phyloP scores from a whole-genome alignment of 2,888 invertebrate genomes.

The Sepiola atlantica region DNA sequence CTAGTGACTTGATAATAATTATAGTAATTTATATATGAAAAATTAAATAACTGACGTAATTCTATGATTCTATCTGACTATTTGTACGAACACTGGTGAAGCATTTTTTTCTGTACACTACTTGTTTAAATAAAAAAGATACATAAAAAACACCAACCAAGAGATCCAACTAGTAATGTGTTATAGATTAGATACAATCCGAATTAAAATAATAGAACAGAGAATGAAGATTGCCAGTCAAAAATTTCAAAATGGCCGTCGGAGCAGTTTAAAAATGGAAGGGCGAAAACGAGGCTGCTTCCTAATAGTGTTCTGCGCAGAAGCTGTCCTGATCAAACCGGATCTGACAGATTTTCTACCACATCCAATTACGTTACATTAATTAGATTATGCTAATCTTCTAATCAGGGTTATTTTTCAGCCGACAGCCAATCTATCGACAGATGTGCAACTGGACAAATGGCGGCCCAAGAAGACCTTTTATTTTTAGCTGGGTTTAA shows the following conservation, averaged over 20 bases:
- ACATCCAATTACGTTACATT: neutral
- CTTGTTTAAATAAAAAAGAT: too few species aligned
- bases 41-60: too few species aligned
- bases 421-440: neutral
- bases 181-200: neutral
- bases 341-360: neutral
- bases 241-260: neutral
- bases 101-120: too few species aligned
- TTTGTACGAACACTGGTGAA: too few species aligned
- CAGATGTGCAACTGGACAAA: neutral
- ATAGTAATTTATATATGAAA: too few species aligned
- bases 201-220: neutral
- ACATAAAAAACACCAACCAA: neutral
- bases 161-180: neutral
- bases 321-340: neutral
- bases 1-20: too few species aligned
- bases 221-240: neutral
- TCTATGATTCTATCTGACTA: too few species aligned
- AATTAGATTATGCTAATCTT: neutral
- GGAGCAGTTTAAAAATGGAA: neutral
- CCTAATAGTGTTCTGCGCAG: neutral
- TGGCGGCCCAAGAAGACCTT: neutral
- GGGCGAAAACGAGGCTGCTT: slow-evolving; percentile 11
- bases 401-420: neutral
- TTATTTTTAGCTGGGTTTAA: neutral